Evolutionary conservation across 2,888 invertebrate species (phyloP).

Genomic region (Microctonus hyperodae): DNA sequence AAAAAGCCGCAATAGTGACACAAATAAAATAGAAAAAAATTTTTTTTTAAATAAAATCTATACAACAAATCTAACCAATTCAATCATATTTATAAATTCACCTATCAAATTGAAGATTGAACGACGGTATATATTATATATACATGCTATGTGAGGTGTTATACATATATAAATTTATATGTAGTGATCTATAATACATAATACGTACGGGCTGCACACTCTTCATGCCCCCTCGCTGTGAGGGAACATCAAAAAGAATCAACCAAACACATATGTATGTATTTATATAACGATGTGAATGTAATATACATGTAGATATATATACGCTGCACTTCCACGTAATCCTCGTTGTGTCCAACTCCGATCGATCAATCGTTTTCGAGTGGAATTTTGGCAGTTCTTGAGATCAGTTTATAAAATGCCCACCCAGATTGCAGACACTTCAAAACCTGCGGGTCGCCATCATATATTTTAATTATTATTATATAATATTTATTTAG

Average conservation of each 20-base stretch:
- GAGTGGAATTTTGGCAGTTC: constrained; percentile 39
- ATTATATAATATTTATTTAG: not conserved
- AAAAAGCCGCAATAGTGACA: not conserved
- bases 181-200: constrained; percentile 29
- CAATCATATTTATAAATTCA: not conserved
- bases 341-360: constrained; percentile 31
- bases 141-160: constrained; percentile 9
- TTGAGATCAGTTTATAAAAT: constrained; percentile 20
- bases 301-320: too few relatives aligned
- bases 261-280: constrained; percentile 7
- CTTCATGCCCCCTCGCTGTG: constrained; percentile 36
- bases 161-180: not conserved
- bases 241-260: constrained; percentile 17
- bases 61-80: not conserved
- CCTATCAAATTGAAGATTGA: not conserved
- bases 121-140: not conserved
- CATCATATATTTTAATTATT: constrained; percentile 21
- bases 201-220: constrained; percentile 35
- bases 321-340: constrained; percentile 32
- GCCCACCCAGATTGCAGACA: constrained; percentile 34
- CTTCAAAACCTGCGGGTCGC: constrained; percentile 39
- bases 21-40: not conserved
- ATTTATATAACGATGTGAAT: constrained; percentile 2
- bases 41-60: not conserved
- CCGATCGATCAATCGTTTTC: constrained; percentile 41